These are phyloP conservation scores for Drosophila robusta DNA, from an alignment of 2,888 invertebrate genomes.

Conservation along the genomic window DNA sequence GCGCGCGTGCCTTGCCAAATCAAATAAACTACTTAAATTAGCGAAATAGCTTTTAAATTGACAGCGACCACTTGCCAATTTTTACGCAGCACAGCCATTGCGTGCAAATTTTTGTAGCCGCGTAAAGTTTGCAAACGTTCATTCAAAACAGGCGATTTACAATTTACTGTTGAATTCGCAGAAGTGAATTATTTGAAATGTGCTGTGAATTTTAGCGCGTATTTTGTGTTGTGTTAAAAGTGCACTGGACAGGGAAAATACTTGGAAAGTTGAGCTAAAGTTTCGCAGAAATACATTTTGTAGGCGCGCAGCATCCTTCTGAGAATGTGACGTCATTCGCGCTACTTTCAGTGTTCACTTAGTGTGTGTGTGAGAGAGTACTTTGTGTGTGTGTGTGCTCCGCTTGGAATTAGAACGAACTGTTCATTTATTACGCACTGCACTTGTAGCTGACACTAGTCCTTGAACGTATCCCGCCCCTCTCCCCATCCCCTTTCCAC, in stretches of 20 bases:
- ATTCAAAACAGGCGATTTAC: neutral
- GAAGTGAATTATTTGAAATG: slow-evolving; percentile 11
- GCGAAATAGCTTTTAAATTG: slow-evolving; percentile 35
- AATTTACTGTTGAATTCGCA: neutral
- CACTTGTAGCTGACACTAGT: slow-evolving; percentile 50
- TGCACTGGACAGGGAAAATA: slow-evolving; percentile 22
- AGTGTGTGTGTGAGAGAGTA: slow-evolving; percentile 21
- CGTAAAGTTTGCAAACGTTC: slow-evolving; percentile 5
- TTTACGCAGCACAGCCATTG: slow-evolving; percentile 8
- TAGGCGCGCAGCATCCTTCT: slow-evolving; percentile 62
- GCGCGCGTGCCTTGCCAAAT: slow-evolving; percentile 3
- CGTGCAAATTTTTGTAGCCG: slow-evolving; percentile 7
- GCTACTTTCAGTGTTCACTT: slow-evolving; percentile 51
- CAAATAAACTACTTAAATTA: slow-evolving; percentile 17
- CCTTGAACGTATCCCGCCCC: slow-evolving; percentile 32
- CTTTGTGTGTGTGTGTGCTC: slow-evolving; percentile 20
- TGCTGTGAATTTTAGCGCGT: slow-evolving; percentile 6
- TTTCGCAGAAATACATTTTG: slow-evolving; percentile 12
- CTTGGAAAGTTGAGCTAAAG: slow-evolving; percentile 15
- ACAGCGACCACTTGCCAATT: slow-evolving; percentile 11
- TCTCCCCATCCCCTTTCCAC: neutral
- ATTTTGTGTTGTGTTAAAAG: slow-evolving; percentile 11
- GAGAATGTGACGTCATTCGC: slow-evolving; percentile 64
- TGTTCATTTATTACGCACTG: slow-evolving; percentile 50
- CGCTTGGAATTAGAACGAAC: slow-evolving; percentile 43